Evolutionary conservation across 1,140 invertebrate genomes (phyloP).

Genomic region (Pseudomyrmex flavicornis): DNA sequence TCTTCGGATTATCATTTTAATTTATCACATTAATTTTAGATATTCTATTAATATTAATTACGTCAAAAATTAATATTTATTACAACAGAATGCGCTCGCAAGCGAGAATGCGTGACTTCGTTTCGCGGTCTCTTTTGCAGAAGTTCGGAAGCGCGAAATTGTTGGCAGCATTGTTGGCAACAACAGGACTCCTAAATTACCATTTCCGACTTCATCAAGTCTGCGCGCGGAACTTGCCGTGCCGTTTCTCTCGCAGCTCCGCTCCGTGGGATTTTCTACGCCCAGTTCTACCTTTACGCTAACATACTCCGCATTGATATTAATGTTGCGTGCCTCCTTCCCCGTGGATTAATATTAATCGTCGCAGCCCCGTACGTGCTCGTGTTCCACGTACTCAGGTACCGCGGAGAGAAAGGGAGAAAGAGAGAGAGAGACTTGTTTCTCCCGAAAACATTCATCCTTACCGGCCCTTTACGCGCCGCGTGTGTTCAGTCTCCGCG

Average conservation of each 20-base stretch:
- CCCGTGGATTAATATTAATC: slow-evolving; percentile 73
- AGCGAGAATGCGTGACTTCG: slow-evolving; percentile 16
- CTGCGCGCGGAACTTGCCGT: slow-evolving; percentile 4
- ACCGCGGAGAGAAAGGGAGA: not conserved
- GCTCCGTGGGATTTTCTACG: slow-evolving; percentile 32
- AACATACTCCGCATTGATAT: slow-evolving; percentile 68
- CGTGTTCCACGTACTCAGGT: slow-evolving; percentile 53
- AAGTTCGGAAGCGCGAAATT: slow-evolving; percentile 15
- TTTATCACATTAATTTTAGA: not conserved
- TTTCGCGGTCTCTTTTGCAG: slow-evolving; percentile 2
- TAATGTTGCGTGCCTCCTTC: slow-evolving; percentile 62
- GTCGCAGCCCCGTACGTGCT: slow-evolving; percentile 61
- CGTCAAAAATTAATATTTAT: slow-evolving; percentile 9
- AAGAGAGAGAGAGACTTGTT: slow-evolving; percentile 46
- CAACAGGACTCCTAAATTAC: slow-evolving; percentile 52
- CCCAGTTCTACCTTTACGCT: slow-evolving; percentile 16
- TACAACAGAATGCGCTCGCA: not conserved
- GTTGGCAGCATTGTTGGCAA: slow-evolving; percentile 45
- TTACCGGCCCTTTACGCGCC: slow-evolving; percentile 24
- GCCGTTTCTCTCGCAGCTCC: slow-evolving; percentile 8
- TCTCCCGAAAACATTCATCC: slow-evolving; percentile 70
- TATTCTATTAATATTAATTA: not conserved
- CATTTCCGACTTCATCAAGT: slow-evolving; percentile 52
- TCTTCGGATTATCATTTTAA: slow-evolving; percentile 1
- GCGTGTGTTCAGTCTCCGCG: slow-evolving; percentile 66